These are phyloP conservation scores for Amphiprion percula DNA, from an alignment of 2,113 vertebrate genomes.

Conservation along the genomic window DNA sequence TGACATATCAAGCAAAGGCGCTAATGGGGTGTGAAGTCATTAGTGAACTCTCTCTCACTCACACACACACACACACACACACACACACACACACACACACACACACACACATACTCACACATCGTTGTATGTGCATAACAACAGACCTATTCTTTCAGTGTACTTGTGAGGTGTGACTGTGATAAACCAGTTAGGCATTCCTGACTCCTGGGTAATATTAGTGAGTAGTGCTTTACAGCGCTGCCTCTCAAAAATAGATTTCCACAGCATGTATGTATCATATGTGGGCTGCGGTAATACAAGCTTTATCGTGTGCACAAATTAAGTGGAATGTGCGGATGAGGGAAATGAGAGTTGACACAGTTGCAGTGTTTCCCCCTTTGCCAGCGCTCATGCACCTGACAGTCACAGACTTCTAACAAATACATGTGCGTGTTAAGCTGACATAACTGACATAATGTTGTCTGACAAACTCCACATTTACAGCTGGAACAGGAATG, in stretches of 20 bases:
- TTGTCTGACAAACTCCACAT: conserved; percentile 56
- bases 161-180: conserved; percentile 38
- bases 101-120: conserved; percentile 24
- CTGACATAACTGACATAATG: conserved; percentile 55
- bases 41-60: conserved; percentile 69
- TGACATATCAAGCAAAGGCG: conserved; percentile 78
- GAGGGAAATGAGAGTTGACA: conserved; percentile 19
- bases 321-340: conserved; percentile 9
- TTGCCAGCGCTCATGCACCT: conserved; percentile 35
- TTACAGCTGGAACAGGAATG: conserved; percentile 44
- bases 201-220: conserved; percentile 40
- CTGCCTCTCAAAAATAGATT: conserved; percentile 16
- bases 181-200: conserved; percentile 39
- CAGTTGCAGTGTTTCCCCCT: conserved; percentile 24
- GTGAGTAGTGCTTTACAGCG: conserved; percentile 35
- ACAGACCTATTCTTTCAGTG: conserved; percentile 52
- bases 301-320: background rate
- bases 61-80: conserved; percentile 14
- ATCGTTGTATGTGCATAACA: conserved; percentile 16
- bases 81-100: conserved; percentile 15
- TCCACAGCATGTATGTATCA: conserved; percentile 13
- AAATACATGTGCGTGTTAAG: conserved; percentile 45
- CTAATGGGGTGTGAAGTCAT: conserved; percentile 83
- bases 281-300: conserved; percentile 12
- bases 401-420: conserved; percentile 45